Conservation (phyloP, 2,797 vertebrate species). For the Pelodytes ibericus region DNA sequence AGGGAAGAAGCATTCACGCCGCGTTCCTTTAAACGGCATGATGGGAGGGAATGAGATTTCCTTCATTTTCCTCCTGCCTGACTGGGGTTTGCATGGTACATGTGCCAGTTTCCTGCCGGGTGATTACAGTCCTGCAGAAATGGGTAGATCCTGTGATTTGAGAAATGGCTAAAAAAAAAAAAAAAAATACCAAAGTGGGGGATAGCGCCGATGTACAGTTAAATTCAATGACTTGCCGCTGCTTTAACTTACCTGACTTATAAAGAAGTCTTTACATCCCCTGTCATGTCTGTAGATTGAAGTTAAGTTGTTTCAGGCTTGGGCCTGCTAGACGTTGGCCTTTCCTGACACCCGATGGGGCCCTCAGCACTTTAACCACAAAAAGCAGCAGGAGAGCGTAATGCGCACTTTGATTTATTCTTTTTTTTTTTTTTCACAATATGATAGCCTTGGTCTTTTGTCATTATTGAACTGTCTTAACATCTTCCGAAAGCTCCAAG, state of each 20-base stretch:
- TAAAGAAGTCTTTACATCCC: slow-evolving; percentile 34
- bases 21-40: slow-evolving; percentile 61
- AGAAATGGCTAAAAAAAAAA: slow-evolving; percentile 63
- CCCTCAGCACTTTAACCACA: slow-evolving; percentile 41
- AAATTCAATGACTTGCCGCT: slow-evolving; percentile 51
- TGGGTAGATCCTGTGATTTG: slow-evolving; percentile 68
- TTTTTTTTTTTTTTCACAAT: slow-evolving; percentile 4
- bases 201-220: slow-evolving; percentile 53
- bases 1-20: slow-evolving; percentile 63
- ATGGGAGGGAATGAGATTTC: slow-evolving; percentile 58
- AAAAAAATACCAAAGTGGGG: slow-evolving; percentile 7
- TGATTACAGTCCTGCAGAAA: slow-evolving; percentile 66
- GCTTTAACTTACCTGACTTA: slow-evolving; percentile 51
- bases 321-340: slow-evolving; percentile 4
- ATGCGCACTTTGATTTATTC: slow-evolving; percentile 43
- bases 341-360: slow-evolving; percentile 1
- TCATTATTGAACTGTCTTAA: slow-evolving; percentile 40
- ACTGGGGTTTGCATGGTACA: slow-evolving; percentile 61
- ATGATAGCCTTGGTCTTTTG: slow-evolving; percentile 40
- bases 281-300: slow-evolving; percentile 40
- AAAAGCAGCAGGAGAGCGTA: slow-evolving; percentile 41
- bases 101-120: slow-evolving; percentile 62
- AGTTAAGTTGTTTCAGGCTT: slow-evolving; percentile 47
- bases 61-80: slow-evolving; percentile 61
- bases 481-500: slow-evolving; percentile 28